Percentiles rank a stretch among this genome's conserved stretches.
phyloP scores from a whole-genome alignment of 2,797 vertebrate species.

The Dipus sagitta region DNA sequence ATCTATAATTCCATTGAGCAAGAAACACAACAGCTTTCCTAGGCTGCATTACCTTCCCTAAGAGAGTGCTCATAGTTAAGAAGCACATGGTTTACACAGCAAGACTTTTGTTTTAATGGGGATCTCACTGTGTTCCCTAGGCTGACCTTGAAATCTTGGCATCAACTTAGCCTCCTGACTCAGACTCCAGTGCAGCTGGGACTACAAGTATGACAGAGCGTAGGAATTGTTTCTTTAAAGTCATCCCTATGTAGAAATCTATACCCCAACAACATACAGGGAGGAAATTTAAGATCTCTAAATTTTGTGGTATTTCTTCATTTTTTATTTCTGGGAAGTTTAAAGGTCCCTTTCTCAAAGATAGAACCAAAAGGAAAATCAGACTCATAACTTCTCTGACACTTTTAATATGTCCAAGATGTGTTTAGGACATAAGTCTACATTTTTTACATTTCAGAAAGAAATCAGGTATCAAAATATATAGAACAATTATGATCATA shows the following conservation, averaged over 20 bases:
- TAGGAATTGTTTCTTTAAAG: neutral
- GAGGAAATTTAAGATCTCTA: neutral
- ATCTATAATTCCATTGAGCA: constrained; percentile 84
- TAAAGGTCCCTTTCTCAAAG: constrained; percentile 43
- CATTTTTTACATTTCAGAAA: constrained; percentile 36
- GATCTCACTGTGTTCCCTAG: neutral
- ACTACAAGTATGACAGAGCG: neutral
- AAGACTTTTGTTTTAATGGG: constrained; percentile 36
- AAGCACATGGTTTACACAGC: constrained; percentile 73
- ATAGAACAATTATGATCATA: neutral
- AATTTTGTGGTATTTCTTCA: neutral
- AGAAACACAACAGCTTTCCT: constrained; percentile 82
- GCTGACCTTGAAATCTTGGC: neutral
- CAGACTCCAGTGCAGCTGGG: neutral
- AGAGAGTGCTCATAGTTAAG: constrained; percentile 57
- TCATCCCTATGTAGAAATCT: constrained; percentile 68
- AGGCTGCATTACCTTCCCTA: constrained; percentile 64
- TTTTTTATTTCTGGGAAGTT: constrained; percentile 45
- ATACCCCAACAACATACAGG: constrained; percentile 74
- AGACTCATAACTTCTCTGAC: constrained; percentile 7
- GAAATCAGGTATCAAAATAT: constrained; percentile 50
- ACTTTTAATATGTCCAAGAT: neutral
- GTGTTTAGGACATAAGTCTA: neutral
- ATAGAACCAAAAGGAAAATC: constrained; percentile 40
- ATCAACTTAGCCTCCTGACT: neutral